Evolutionary conservation across 2,888 invertebrate species (phyloP).

Genomic region (Koerneria pararmatus): DNA sequence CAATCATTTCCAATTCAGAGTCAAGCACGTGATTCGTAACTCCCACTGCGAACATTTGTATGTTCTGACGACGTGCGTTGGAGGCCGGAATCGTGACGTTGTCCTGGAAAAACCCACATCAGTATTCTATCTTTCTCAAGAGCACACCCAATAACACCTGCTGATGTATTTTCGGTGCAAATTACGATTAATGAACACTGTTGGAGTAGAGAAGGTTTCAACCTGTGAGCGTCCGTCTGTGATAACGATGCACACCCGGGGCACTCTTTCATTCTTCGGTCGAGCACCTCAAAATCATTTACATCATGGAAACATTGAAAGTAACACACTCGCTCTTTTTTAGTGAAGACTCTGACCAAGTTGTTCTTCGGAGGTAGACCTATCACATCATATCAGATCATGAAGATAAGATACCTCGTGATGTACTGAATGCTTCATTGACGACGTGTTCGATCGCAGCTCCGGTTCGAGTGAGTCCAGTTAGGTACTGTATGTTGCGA

Average conservation of each 20-base stretch:
- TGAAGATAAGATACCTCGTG: too few relatives aligned
- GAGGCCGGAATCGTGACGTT: slow-evolving; percentile 55
- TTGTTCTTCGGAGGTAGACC: too few relatives aligned
- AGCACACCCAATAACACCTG: neutral
- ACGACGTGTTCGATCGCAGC: slow-evolving; percentile 55
- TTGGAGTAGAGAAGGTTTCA: neutral
- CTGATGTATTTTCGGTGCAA: neutral
- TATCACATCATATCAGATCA: neutral
- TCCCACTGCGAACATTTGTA: slow-evolving; percentile 60
- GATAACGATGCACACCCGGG: slow-evolving; percentile 60
- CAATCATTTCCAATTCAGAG: slow-evolving; percentile 37
- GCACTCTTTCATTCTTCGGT: slow-evolving; percentile 31
- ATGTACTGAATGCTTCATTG: too few relatives aligned
- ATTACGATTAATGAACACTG: neutral
- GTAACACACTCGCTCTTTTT: neutral
- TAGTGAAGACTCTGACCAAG: neutral
- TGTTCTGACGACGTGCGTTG: slow-evolving; percentile 48
- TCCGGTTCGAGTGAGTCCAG: slow-evolving; percentile 52
- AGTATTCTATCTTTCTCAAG: too few relatives aligned
- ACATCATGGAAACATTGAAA: neutral
- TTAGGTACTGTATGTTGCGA: slow-evolving; percentile 42
- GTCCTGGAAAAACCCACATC: slow-evolving; percentile 34
- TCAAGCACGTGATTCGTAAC: slow-evolving; percentile 52
- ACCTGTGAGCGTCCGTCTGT: slow-evolving; percentile 60
- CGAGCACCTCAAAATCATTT: slow-evolving; percentile 41